Percentiles rank a stretch among this genome's conserved stretches.
Evolutionary conservation across 2,888 invertebrate genomes (phyloP).

Genomic region (Hemistola chrysoprasaria): DNA sequence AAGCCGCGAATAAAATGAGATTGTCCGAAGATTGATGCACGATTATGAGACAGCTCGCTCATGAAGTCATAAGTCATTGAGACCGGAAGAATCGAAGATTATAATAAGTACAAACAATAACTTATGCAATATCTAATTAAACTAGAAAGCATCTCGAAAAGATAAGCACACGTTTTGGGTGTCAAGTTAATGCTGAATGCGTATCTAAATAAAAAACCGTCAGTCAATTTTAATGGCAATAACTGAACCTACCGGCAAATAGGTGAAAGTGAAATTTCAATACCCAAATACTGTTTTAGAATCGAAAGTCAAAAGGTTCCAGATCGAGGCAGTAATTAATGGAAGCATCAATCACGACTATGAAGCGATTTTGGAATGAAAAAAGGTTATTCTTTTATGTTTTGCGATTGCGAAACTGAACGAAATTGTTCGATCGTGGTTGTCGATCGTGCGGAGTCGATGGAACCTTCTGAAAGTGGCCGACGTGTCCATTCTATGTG

Average conservation of each 20-base stretch:
- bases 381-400: slow-evolving; percentile 39
- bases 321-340: slow-evolving; percentile 65
- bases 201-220: slow-evolving; percentile 58
- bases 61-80: slow-evolving; percentile 14
- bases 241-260: slow-evolving; percentile 59
- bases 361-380: slow-evolving; percentile 23
- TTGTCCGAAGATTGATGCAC: slow-evolving; percentile 22
- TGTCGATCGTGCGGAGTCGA: slow-evolving; percentile 32
- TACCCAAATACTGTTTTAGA: slow-evolving; percentile 55
- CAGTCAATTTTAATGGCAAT: slow-evolving; percentile 62
- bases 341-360: slow-evolving; percentile 64
- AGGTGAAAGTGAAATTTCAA: slow-evolving; percentile 75
- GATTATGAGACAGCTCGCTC: slow-evolving; percentile 16
- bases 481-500: slow-evolving; percentile 12
- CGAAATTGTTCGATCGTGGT: slow-evolving; percentile 41
- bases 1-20: slow-evolving; percentile 20
- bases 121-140: slow-evolving; percentile 53
- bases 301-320: slow-evolving; percentile 48
- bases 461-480: slow-evolving; percentile 25
- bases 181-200: slow-evolving; percentile 58
- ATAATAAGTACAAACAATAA: slow-evolving; percentile 24
- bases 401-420: slow-evolving; percentile 25
- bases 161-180: slow-evolving; percentile 24
- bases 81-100: slow-evolving; percentile 10
- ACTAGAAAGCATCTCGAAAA: slow-evolving; percentile 57